Evolutionary conservation across 2,113 vertebrate species (phyloP), one percentile per base, ranked within the genome.

Genomic region (Panthera uncia): DNA sequence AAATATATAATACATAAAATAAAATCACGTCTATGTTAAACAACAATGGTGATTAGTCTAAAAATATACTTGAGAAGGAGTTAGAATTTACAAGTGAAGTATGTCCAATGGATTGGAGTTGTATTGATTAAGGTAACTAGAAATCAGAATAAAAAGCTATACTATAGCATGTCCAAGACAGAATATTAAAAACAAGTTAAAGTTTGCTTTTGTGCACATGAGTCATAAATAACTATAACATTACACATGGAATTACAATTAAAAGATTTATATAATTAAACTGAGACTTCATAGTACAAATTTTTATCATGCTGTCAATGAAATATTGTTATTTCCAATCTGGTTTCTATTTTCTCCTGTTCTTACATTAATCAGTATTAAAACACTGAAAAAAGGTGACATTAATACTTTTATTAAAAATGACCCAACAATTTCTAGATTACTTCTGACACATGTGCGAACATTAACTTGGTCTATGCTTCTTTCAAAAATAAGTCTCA

Each of bases 1-100:
- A 78, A 89, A 76, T 38, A 79, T 2, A 6, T 52, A 52, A 79
- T 33, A 79, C 45, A 78, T 14, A 69, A 87, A 79, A 80, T 79
- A 85, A 76, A 94, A 80, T 69, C 23, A 61, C 41, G 27, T 92
- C 7, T 89, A 11, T 50, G 15, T 63, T 80, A 80, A 91, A 89
- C 3, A 89, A 76, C 16, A 91, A 11, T 13, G 48, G 38, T 69
- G 18, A 48, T 74, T 48, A 85, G 29, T 41, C 63, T 33, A 95
- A 84, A 92, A 78, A 33, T 69, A 82, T 14, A 13, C 15, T 9
- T 11, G 5, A 85, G 25, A 23, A 83, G 16, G 18, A 84, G 12
- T 90, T 11, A 82, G 16, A 96, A 88, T 52, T 90, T 88, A 61
- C 87, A 94, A 95, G 31, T 79, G 3, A 85, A 96, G 78, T 89